Base-by-base conservation (phyloP, 2,888 invertebrate species). In the Limenitis arthemis region DNA sequence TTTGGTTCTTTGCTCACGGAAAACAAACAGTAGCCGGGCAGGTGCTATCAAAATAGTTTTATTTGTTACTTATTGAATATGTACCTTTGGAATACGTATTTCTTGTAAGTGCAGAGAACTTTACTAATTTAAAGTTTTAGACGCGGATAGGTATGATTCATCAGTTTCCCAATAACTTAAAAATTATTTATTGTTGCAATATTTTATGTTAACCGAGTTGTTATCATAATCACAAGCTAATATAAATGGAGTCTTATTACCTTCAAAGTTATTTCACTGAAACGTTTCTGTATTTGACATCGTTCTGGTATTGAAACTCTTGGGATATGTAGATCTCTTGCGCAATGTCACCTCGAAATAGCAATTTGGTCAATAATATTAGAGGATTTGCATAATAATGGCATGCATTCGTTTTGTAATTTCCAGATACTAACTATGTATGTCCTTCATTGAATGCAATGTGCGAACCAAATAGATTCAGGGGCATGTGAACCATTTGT, bases 211-310 rank as follows among this genome's bases (percentile, higher is more conserved):
- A 20, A 20, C 2, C 4, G 20, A 20, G 20, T 20, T 3, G 4
- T 20, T 20, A 20, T 20, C 1, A 20, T 20, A 20, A 20, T 20
- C 20, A 20, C 20, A 3, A 20, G 20, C 20, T 20, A 20, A 20
- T 1, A 20, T 20, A 20, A 20, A 20, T 20, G 20, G 20, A 20
- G 71, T 68, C 69, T 56, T 56, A 60, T 55, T 54, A 55, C 53
- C 61, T 64, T 66, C 64, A 66, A 71, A 75, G 74, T 78, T 81
- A 79, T 83, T 81, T 77, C 71, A 72, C 69, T 79, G 77, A 82
- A 81, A 80, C 75, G 79, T 76, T 77, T 74, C 63, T 72, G 69
- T 71, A 78, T 78, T 79, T 77, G 79, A 78, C 77, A 74, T 54
- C 66, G 68, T 65, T 61, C 69, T 50, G 11, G 52, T 48, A 55